These are phyloP conservation scores for Gavia stellata DNA, from an alignment of 2,113 vertebrate species.

Conservation along the genomic window DNA sequence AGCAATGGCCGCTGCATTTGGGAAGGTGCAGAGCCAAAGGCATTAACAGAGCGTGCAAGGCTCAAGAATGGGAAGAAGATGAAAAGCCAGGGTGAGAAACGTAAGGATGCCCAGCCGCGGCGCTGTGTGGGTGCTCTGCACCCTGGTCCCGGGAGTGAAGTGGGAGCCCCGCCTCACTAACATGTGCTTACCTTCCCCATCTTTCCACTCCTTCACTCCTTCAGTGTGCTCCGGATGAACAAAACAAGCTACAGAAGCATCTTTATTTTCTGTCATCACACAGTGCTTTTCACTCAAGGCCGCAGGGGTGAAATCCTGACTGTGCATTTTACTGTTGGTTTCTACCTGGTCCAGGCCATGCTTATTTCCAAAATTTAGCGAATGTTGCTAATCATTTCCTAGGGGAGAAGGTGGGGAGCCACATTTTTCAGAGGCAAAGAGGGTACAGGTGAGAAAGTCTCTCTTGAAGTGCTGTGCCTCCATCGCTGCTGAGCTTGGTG, in stretches of 20 bases:
- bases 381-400: not conserved
- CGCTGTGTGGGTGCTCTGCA: not conserved
- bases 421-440: not conserved
- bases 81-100: not conserved
- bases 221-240: not conserved
- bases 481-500: not conserved
- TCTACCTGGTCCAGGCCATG: not conserved
- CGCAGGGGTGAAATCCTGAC: not conserved
- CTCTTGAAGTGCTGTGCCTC: not conserved
- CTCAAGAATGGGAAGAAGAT: not conserved
- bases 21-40: not conserved
- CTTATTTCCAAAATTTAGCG: not conserved
- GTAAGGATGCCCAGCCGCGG: fast-evolving
- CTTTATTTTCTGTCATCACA: not conserved
- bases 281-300: not conserved
- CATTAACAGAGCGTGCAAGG: not conserved
- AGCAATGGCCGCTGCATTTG: fast-evolving
- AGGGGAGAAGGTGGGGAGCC: not conserved
- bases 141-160: not conserved
- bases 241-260: not conserved
- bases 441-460: not conserved
- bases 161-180: not conserved
- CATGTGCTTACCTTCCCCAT: not conserved
- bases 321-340: not conserved
- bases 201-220: not conserved